Conservation (phyloP, 1,140 invertebrate genomes). For the Anthonomus grandis region DNA sequence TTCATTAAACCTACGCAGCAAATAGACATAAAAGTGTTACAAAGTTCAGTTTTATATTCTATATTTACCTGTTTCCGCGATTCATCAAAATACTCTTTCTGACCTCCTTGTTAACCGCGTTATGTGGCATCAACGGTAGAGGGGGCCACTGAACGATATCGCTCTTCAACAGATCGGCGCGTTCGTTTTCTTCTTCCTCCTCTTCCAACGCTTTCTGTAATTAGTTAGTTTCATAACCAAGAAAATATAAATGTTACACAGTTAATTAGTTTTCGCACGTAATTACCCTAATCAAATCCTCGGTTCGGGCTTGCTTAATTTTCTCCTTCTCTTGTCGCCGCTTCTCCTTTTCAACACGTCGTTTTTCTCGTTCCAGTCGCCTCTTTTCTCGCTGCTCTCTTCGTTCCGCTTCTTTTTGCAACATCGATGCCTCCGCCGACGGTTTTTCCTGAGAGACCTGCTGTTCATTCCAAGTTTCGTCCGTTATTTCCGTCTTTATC, state of each 20-base stretch:
- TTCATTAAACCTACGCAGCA: too few species aligned
- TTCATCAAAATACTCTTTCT: constrained; percentile 38
- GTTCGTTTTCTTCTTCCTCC: constrained; percentile 40
- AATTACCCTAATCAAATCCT: constrained; percentile 48
- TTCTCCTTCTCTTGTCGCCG: constrained; percentile 45
- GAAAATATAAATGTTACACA: too few species aligned
- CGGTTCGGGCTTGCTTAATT: constrained; percentile 40
- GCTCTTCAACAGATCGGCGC: constrained; percentile 7
- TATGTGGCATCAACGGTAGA: constrained; percentile 18
- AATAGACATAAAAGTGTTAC: neutral
- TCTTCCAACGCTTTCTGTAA: constrained; percentile 40
- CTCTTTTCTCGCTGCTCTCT: constrained; percentile 41
- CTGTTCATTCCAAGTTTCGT: too few species aligned
- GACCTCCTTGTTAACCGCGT: constrained; percentile 23
- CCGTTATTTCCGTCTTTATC: constrained; percentile 10
- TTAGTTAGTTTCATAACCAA: neutral
- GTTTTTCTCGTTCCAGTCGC: constrained; percentile 38
- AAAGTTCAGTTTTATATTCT: neutral
- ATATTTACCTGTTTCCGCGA: neutral
- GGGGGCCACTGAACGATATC: constrained; percentile 38
- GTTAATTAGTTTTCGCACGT: too few species aligned
- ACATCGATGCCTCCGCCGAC: constrained; percentile 33
- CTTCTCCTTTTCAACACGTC: constrained; percentile 46
- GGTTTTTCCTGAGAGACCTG: constrained; percentile 22
- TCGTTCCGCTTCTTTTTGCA: constrained; percentile 36